phyloP scores from a whole-genome alignment of 2,888 invertebrate species.

The Taenaris catops region DNA sequence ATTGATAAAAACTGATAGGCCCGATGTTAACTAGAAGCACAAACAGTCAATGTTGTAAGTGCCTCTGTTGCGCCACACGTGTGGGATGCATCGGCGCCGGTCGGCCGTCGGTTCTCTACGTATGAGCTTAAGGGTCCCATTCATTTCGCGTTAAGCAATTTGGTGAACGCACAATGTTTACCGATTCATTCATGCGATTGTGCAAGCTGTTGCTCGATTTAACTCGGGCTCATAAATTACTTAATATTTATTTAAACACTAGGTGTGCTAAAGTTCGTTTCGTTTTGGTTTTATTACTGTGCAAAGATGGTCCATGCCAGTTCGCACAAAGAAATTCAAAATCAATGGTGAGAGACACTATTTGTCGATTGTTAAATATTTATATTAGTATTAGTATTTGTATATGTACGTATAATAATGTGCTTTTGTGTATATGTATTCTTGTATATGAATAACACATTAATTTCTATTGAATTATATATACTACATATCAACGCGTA shows the following conservation, averaged over 20 bases:
- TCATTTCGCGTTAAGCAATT: slow-evolving; percentile 76
- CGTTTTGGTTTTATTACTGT: no score
- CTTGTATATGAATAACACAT: no score
- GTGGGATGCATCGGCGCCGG: slow-evolving; percentile 75
- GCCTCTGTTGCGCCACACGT: slow-evolving; percentile 74
- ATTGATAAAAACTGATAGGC: slow-evolving; percentile 13
- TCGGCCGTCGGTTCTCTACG: slow-evolving; percentile 49
- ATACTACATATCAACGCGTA: no score
- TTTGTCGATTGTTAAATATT: no score
- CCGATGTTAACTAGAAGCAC: slow-evolving; percentile 48
- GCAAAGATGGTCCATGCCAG: no score
- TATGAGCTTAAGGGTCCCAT: slow-evolving; percentile 58
- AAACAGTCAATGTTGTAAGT: slow-evolving; percentile 69
- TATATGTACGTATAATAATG: no score
- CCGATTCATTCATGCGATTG: slow-evolving; percentile 68
- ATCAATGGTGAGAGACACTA: no score
- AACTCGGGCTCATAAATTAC: slow-evolving; percentile 34
- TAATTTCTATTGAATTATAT: no score
- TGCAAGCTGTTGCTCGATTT: slow-evolving; percentile 48
- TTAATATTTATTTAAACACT: slow-evolving; percentile 14
- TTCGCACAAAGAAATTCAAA: no score
- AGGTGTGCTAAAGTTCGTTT: no score
- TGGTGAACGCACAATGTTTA: slow-evolving; percentile 66
- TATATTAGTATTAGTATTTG: no score
- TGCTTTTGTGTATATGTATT: no score